Base-by-base conservation (phyloP, 2,797 vertebrate genomes). In the Spea hammondii region DNA sequence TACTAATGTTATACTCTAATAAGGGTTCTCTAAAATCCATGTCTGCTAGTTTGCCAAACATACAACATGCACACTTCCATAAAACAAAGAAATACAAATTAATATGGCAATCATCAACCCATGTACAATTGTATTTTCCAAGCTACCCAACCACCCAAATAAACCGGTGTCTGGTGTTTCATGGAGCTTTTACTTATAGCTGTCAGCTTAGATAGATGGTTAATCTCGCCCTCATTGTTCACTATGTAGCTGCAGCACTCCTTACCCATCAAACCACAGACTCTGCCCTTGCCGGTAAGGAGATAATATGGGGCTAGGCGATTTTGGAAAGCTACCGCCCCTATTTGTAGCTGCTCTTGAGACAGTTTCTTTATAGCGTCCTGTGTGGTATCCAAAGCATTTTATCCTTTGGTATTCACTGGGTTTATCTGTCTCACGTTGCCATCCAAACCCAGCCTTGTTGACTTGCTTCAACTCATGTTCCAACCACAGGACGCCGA, bases 221-320 rank as follows among this genome's bases (percentile, higher is more conserved):
- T 62, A 17, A 62, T 62, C 14, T 62, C 14, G 1, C 59, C 59
- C 12, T 62, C n/a, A 62, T 62, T 62, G 5, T 32, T 62, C 59
- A 62, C 59, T 62, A 32, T 62, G 59, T 62, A 32, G 64, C 44
- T 65, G 45, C 64, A 65, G 64, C 64, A 65, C 11, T 46, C 64
- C 64, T 45, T 46, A 47, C 64, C 64, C 64, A 65, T 10, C 64
- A 65, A 46, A 46, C 9, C 64, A 46, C 64, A 17, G 32, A 64
- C n/a, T 64, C n/a, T 17, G 5, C 17, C 60, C 5, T 44, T 64
- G 60, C 17, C 7, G 17, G n/a, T 17, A 64, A 32, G 60, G 17
- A 32, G 4, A 44, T 64, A 65, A 65, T 65, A 8, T 47, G 32
- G 64, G 44, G 64, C 44, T 65, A 11, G 10, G 45, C 44, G 8